Evolutionary conservation across 2,113 vertebrate species (phyloP), one percentile per base, ranked within the genome.

Genomic region (Gyps fulvus): DNA sequence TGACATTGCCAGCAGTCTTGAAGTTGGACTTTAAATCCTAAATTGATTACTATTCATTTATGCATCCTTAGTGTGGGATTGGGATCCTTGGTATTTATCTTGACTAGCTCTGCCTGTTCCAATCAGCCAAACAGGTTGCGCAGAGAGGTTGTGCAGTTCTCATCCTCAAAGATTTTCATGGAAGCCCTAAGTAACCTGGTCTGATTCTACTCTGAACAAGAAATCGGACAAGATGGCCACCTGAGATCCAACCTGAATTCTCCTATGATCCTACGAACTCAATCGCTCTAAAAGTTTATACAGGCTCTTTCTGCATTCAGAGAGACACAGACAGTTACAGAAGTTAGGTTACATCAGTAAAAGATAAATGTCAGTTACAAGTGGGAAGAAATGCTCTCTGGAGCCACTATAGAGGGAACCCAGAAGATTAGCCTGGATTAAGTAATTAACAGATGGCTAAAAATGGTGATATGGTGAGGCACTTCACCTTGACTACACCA

Each of bases 391-490:
- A 52, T 57, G 8, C 1, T 72, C 38, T 82, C 77, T 79, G 32
- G 14, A 62, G 14, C 18, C 40, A 27, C 20, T 40, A 0, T 25
- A 50, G 36, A 47, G 11, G 55, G 22, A 91, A 32, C 3, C 7
- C 31, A 54, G 38, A 71, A 71, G 16, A 42, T 38, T 23, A 67
- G 5, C 22, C 9, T 67, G 50, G 38, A 11, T 79, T 65, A 59
- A 6, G 10, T 67, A 15, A 71, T 45, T 67, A 67, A 52, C 18
- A 63, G 38, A 21, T 2, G 8, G 21, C 7, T 73, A 34, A 36
- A 77, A 83, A 47, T 2, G 4, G 6, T 42, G 11, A 21, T 59
- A 15, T 0, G 0, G 2, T 2, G 5, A 70, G 45, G 16, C 10
- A 45, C 23, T 82, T 89, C 6, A 4, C 19, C n/a, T 59, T 67